Conservation (phyloP, 2,797 vertebrate species). For the Sphenodon punctatus region DNA sequence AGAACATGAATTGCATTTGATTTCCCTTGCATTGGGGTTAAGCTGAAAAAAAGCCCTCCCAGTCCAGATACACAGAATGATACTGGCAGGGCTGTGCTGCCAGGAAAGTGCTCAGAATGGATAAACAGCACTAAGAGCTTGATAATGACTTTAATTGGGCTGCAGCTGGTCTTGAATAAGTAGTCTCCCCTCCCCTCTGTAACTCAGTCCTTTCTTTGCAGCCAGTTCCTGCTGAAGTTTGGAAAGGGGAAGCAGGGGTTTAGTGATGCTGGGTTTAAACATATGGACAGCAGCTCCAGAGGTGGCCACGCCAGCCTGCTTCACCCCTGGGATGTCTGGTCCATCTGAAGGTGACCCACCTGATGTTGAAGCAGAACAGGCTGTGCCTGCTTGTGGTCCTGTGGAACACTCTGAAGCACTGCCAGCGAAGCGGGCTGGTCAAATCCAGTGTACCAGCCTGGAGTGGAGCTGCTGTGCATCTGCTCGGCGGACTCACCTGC, state of each 20-base stretch:
- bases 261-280: slow-evolving; percentile 19
- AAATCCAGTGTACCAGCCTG: too few relatives aligned
- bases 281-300: too few relatives aligned
- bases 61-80: not conserved
- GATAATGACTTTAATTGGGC: slow-evolving; percentile 53
- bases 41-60: not conserved
- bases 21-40: not conserved
- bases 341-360: too few relatives aligned
- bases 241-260: slow-evolving; percentile 42
- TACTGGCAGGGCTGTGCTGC: slow-evolving; percentile 32
- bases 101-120: not conserved
- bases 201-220: not conserved
- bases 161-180: slow-evolving; percentile 52
- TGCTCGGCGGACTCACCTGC: too few relatives aligned
- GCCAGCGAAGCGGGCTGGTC: too few relatives aligned
- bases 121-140: slow-evolving; percentile 45
- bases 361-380: too few relatives aligned
- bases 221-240: slow-evolving; percentile 39
- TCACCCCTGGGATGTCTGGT: too few relatives aligned
- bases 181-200: slow-evolving; percentile 1
- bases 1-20: not conserved
- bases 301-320: too few relatives aligned
- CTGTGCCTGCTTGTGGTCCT: too few relatives aligned
- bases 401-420: too few relatives aligned
- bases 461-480: too few relatives aligned